These are phyloP conservation scores for Lasioglossum morio DNA, from an alignment of 2,888 invertebrate species.

Conservation along the genomic window DNA sequence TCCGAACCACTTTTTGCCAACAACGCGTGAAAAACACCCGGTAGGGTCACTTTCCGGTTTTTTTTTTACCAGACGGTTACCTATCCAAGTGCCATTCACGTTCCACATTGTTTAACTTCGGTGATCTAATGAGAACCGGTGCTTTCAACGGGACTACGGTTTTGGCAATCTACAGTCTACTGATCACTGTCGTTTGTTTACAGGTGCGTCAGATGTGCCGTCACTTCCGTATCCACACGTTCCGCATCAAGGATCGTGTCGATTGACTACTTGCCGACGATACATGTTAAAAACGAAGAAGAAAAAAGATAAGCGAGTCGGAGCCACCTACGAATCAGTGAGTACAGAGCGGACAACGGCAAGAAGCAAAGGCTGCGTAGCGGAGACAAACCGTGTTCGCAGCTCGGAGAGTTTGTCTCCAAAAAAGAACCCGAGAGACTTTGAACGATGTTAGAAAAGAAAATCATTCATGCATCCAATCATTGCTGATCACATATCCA, in stretches of 20 bases:
- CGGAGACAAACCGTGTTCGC: slow-evolving; percentile 53
- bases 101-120: too few species aligned
- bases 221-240: slow-evolving; percentile 96
- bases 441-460: neutral
- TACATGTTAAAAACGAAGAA: slow-evolving; percentile 84
- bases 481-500: slow-evolving; percentile 43
- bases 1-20: too few species aligned
- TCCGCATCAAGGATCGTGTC: slow-evolving; percentile 87
- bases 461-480: slow-evolving; percentile 14
- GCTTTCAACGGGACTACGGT: too few species aligned
- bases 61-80: too few species aligned
- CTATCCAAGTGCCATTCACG: too few species aligned
- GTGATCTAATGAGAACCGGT: too few species aligned
- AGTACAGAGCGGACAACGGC: slow-evolving; percentile 46
- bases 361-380: slow-evolving; percentile 70
- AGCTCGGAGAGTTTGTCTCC: neutral
- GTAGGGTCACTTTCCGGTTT: too few species aligned
- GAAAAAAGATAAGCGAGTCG: slow-evolving; percentile 43
- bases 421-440: neutral
- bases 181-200: slow-evolving; percentile 71
- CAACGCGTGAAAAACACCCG: too few species aligned
- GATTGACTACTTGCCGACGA: slow-evolving; percentile 87
- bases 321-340: slow-evolving; percentile 50
- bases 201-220: slow-evolving; percentile 98
- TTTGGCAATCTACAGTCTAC: too few species aligned